phyloP scores from a whole-genome alignment of 2,113 vertebrate species.

The Struthidea cinerea region DNA sequence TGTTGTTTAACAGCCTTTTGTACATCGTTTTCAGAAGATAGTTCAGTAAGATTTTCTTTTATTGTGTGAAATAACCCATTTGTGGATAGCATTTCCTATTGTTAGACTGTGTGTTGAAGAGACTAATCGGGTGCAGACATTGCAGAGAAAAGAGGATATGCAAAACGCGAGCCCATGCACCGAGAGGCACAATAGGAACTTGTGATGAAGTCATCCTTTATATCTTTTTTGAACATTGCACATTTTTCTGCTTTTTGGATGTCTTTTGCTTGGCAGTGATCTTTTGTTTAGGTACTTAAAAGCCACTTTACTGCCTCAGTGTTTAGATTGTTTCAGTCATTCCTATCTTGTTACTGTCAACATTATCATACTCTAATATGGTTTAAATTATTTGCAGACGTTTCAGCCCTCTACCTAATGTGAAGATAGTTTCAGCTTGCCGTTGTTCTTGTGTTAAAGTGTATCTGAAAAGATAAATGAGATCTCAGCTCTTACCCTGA shows the following conservation, averaged over 20 bases:
- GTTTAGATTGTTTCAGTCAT: conserved; percentile 42
- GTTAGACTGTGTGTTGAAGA: conserved; percentile 35
- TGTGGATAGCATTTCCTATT: conserved; percentile 37
- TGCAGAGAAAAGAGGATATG: conserved; percentile 46
- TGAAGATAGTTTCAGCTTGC: conserved; percentile 4
- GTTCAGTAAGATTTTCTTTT: conserved; percentile 58
- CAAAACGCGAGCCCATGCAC: background rate
- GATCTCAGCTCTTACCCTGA: background rate
- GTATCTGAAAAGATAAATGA: background rate
- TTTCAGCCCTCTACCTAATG: background rate
- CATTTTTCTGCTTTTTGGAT: conserved; percentile 27
- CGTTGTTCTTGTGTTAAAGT: background rate
- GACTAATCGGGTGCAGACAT: conserved; percentile 28
- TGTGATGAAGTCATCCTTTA: conserved; percentile 15
- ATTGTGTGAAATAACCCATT: conserved; percentile 57
- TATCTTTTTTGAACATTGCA: conserved; percentile 8
- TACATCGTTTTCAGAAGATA: conserved; percentile 42
- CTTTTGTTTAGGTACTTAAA: conserved; percentile 40
- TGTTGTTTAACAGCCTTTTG: conserved; percentile 61
- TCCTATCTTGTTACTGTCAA: conserved; percentile 35
- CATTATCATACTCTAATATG: background rate
- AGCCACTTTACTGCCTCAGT: conserved; percentile 23
- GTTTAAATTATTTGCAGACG: conserved; percentile 44
- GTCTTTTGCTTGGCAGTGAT: conserved; percentile 23
- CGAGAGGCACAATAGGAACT: conserved; percentile 27